phyloP scores from a whole-genome alignment of 2,797 vertebrate genomes.

The Craterocephalus amniculus region DNA sequence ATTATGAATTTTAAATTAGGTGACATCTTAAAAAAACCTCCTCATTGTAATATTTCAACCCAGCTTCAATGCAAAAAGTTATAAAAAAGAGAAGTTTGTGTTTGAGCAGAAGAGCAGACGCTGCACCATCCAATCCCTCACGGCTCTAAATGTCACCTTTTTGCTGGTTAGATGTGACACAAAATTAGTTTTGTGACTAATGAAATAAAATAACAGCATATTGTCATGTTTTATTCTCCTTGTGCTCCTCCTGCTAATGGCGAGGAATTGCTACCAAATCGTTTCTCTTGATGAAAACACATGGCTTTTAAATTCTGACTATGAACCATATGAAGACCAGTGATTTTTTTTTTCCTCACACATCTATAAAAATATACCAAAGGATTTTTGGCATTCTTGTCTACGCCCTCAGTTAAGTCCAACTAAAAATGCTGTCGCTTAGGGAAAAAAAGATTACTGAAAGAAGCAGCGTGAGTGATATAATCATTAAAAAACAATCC shows the following conservation, averaged over 20 bases:
- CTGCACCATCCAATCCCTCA: background rate
- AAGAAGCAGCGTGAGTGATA: background rate
- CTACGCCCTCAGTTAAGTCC: background rate
- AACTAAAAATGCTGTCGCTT: background rate
- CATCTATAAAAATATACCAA: background rate
- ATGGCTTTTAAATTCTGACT: background rate
- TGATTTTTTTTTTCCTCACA: background rate
- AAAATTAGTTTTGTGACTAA: background rate
- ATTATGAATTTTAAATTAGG: background rate
- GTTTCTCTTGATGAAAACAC: background rate
- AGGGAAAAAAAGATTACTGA: background rate
- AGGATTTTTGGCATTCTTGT: background rate
- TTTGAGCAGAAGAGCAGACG: too few relatives aligned
- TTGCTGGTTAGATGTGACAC: too few relatives aligned
- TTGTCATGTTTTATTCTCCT: background rate
- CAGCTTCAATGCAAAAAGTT: background rate
- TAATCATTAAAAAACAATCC: constrained; percentile 4
- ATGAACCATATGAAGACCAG: too few relatives aligned
- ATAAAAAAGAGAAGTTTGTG: background rate
- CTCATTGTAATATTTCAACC: background rate
- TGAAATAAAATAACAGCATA: too few relatives aligned
- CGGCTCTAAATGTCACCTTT: background rate
- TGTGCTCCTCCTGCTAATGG: too few relatives aligned
- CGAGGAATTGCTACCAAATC: background rate
- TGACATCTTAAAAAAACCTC: background rate